Base-by-base conservation (phyloP, 1,140 invertebrate genomes). In the Acromyrmex echinatior region DNA sequence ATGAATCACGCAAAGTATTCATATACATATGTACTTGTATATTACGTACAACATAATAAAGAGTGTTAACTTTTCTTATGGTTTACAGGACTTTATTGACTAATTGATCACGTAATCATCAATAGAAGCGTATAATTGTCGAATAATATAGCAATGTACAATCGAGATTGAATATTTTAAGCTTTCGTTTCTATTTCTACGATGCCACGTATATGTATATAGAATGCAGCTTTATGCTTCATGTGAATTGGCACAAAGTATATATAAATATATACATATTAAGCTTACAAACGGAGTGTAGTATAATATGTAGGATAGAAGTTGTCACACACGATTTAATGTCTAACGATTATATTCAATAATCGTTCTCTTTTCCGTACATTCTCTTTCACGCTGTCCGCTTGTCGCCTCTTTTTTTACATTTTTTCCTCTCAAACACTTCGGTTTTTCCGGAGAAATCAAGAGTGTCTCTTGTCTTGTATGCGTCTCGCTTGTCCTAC, bases 361-460 rank as follows among this genome's bases (percentile, higher is more conserved):
- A 39, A 56, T 12, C 10, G 25, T 31, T 49, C 71, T 28, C n/a
- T 31, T 35, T 70, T 74, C 35, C n/a, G 21, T 63, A 35, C 25
- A 31, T 21, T 65, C 12, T 63, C 39, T 68, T 53, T 12, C 31
- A 56, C 45, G 49, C 28, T 14, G 28, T 68, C 35, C 31, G 2
- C 16, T 63, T 25, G 7, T 66, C 12, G 51, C 31, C n/a, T n/a
- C 53, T 82, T 31, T 49, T 80, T 60, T 51, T 10, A 35, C 14
- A 6, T n/a, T 53, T 78, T 78, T 66, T 66, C 49, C 62, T 68
- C 39, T 28, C 28, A 28, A 35, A 86, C 58, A 81, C 49, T 39
- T 45, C 66, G 35, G 28, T 45, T 84, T 76, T 84, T 84, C 80
- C 80, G 80, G 80, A 84, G 56, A 84, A 76, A 84, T 84, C 56